Conservation (phyloP, 92 coral and sea anemone genomes). For the Porites cylindrica region DNA sequence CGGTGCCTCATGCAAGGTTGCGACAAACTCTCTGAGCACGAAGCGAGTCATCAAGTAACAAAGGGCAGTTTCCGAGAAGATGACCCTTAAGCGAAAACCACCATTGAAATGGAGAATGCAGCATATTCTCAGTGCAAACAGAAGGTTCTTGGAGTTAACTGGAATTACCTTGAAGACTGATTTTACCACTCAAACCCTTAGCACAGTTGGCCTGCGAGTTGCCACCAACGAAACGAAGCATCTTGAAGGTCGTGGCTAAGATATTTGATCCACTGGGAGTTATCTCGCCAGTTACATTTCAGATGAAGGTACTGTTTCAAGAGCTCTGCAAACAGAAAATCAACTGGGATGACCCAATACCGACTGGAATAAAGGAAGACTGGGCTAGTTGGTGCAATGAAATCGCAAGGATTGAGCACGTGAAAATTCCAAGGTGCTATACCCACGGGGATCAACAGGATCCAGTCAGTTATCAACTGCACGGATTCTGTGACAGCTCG, state of each 20-base stretch:
- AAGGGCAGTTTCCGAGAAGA: background rate
- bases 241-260: conserved; percentile 9
- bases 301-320: conserved; percentile 20
- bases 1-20: conserved; percentile 20
- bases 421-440: conserved; percentile 35
- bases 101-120: conserved; percentile 3
- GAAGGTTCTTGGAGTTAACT: conserved; percentile 51
- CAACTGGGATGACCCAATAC: conserved; percentile 25
- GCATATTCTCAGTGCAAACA: conserved; percentile 1
- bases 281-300: conserved; percentile 12
- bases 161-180: conserved; percentile 52
- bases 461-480: no score
- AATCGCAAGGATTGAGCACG: conserved; percentile 1
- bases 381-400: conserved; percentile 28
- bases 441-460: background rate
- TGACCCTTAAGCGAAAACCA: background rate
- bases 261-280: conserved; percentile 11
- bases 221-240: conserved; percentile 50
- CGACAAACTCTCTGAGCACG: background rate
- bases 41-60: conserved; percentile 1
- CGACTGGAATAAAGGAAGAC: background rate
- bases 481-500: conserved; percentile 50
- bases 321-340: background rate
- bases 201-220: conserved; percentile 53
- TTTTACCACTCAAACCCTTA: conserved; percentile 37